These are phyloP conservation scores for Parasteatoda tepidariorum DNA, from an alignment of 1,140 invertebrate genomes.

Conservation along the genomic window DNA sequence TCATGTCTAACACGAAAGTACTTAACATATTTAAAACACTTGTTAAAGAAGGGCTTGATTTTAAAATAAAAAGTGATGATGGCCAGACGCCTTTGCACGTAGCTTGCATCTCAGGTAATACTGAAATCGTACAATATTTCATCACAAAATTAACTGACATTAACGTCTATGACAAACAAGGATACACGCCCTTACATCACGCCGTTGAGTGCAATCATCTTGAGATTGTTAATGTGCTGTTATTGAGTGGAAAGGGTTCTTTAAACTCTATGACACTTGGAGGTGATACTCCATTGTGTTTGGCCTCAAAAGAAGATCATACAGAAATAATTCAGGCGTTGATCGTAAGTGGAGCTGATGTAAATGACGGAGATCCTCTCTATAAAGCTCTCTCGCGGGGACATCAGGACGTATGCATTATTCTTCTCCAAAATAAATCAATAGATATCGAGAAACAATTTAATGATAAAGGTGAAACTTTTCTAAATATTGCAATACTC, in stretches of 20 bases:
- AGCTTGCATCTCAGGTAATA: too few species aligned
- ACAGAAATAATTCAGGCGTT: not conserved
- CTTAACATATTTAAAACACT: too few species aligned
- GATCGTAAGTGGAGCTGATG: not conserved
- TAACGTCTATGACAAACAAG: not conserved
- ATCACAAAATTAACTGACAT: not conserved
- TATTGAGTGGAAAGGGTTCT: not conserved
- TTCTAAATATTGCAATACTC: not conserved
- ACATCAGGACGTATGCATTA: not conserved
- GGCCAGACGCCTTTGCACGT: too few species aligned
- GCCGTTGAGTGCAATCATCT: not conserved
- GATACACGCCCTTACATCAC: not conserved
- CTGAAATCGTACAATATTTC: not conserved
- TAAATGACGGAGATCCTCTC: not conserved
- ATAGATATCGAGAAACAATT: not conserved
- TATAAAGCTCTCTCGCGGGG: not conserved
- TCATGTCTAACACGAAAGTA: too few species aligned
- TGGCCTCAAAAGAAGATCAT: not conserved
- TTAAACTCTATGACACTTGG: not conserved
- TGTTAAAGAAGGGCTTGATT: too few species aligned
- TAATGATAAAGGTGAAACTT: not conserved
- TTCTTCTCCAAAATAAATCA: not conserved
- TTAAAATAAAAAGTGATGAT: too few species aligned
- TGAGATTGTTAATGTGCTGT: not conserved
- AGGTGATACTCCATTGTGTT: not conserved